These are phyloP conservation scores for Cheilosia soror DNA, from an alignment of 2,888 invertebrate species.

Conservation along the genomic window DNA sequence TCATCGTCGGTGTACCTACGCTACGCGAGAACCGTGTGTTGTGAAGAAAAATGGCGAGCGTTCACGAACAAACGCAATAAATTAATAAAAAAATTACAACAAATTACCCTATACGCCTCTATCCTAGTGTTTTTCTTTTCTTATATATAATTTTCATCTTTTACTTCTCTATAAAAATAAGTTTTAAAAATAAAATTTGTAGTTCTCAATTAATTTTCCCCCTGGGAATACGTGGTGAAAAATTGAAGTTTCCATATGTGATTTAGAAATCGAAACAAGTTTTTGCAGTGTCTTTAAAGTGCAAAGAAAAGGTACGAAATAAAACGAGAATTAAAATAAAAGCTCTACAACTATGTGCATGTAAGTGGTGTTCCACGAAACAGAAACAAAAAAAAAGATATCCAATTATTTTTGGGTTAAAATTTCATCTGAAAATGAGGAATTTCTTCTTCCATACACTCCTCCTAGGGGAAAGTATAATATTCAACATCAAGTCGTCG, in stretches of 20 bases:
- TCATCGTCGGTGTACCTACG: slow-evolving; percentile 72
- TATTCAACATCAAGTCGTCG: slow-evolving; percentile 31
- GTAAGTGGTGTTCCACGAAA: slow-evolving; percentile 28
- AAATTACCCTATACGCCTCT: slow-evolving; percentile 38
- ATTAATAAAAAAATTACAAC: slow-evolving; percentile 43
- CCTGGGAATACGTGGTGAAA: slow-evolving; percentile 69
- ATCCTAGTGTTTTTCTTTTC: slow-evolving; percentile 35
- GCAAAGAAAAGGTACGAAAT: slow-evolving; percentile 9
- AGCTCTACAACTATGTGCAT: slow-evolving; percentile 29
- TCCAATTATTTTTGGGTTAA: slow-evolving; percentile 27
- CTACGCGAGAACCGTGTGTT: slow-evolving; percentile 73
- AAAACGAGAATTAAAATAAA: slow-evolving; percentile 20
- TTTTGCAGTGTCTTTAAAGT: slow-evolving; percentile 19
- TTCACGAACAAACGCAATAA: slow-evolving; percentile 72
- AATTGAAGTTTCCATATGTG: slow-evolving; percentile 58
- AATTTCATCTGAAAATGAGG: slow-evolving; percentile 14
- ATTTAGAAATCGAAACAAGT: slow-evolving; percentile 60
- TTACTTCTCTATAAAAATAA: slow-evolving; percentile 7
- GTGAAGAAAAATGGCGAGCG: slow-evolving; percentile 75
- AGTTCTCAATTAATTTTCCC: slow-evolving; percentile 23
- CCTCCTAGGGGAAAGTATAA: slow-evolving; percentile 65
- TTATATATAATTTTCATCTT: slow-evolving; percentile 11
- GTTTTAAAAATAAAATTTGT: slow-evolving; percentile 24
- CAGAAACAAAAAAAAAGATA: neutral
- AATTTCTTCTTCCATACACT: slow-evolving; percentile 46